These are phyloP conservation scores for Erebia aethiops DNA, from an alignment of 2,888 invertebrate genomes.

Conservation along the genomic window DNA sequence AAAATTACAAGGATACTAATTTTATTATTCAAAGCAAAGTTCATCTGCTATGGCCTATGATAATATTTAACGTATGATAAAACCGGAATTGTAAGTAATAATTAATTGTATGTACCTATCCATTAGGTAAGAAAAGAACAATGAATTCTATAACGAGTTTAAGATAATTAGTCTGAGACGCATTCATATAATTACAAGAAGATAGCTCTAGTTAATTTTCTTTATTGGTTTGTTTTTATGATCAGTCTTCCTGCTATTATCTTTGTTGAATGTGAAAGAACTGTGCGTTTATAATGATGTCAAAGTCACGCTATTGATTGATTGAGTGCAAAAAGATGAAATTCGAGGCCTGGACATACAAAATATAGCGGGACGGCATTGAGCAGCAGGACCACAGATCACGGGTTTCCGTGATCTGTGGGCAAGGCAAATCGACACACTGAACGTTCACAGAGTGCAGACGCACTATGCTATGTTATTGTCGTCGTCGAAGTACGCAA, in stretches of 20 bases:
- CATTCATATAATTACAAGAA: slow-evolving; percentile 13
- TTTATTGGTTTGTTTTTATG: slow-evolving; percentile 31
- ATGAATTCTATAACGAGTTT: slow-evolving; percentile 15
- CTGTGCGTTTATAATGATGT: slow-evolving; percentile 58
- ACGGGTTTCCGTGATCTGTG: too few relatives aligned
- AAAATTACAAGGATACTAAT: background rate
- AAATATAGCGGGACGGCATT: too few relatives aligned
- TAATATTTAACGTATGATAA: background rate
- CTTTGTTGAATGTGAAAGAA: slow-evolving; percentile 44
- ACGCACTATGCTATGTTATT: too few relatives aligned
- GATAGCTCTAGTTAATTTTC: slow-evolving; percentile 19
- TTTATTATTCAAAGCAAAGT: background rate
- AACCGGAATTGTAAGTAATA: background rate
- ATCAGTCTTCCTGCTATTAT: slow-evolving; percentile 28
- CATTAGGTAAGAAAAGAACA: background rate
- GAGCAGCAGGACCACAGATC: too few relatives aligned
- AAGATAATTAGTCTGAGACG: slow-evolving; percentile 13
- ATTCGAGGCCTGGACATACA: background rate
- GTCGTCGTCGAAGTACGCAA: too few relatives aligned
- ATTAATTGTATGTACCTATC: background rate
- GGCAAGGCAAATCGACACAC: too few relatives aligned
- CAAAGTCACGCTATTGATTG: slow-evolving; percentile 55
- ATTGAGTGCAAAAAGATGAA: slow-evolving; percentile 33
- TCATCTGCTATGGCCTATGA: background rate
- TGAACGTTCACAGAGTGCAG: too few relatives aligned